A percentile compares a stretch with the other conserved stretches of the same genome.
phyloP scores from a whole-genome alignment of 37 sponge, comb jelly and placozoan species.

The Oopsacas minuta region DNA sequence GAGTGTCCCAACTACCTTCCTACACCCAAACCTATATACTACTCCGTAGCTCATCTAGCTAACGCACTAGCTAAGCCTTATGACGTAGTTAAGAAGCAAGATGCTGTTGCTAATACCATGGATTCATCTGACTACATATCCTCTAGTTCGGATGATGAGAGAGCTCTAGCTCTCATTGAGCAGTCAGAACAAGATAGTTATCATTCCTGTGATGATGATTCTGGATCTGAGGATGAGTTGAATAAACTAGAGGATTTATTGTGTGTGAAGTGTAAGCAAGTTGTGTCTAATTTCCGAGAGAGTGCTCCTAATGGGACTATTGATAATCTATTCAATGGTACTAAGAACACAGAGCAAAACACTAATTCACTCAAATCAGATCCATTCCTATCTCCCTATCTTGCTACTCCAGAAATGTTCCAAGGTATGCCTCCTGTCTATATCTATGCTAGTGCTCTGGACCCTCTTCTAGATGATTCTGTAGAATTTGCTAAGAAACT shows the following conservation, averaged over 20 bases:
- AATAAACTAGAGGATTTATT: not conserved
- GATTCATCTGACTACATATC: not conserved
- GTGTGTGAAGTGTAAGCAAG: not conserved
- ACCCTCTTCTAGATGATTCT: conserved; percentile 76
- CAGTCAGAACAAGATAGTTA: not conserved
- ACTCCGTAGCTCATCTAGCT: not conserved
- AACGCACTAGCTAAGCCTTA: not conserved
- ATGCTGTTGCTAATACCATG: not conserved
- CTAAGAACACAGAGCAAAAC: not conserved
- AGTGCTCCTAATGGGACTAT: not conserved
- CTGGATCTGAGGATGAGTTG: not conserved
- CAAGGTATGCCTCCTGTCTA: conserved; percentile 62
- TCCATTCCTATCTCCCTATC: conserved; percentile 71
- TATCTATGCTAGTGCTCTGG: conserved; percentile 56
- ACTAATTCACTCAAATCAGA: conserved; percentile 21
- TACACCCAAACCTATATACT: not conserved
- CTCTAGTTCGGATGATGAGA: not conserved
- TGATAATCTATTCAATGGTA: not conserved
- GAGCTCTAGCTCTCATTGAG: not conserved
- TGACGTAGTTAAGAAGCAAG: not conserved
- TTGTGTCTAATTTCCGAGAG: not conserved
- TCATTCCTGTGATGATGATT: not conserved
- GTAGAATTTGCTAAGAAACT: conserved; percentile 62
- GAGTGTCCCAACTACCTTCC: not conserved
- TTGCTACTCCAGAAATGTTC: conserved; percentile 49